Percentiles rank a stretch among this genome's conserved stretches.
Evolutionary conservation across 2,113 vertebrate genomes (phyloP).

Genomic region (Erythrocercus mccallii): DNA sequence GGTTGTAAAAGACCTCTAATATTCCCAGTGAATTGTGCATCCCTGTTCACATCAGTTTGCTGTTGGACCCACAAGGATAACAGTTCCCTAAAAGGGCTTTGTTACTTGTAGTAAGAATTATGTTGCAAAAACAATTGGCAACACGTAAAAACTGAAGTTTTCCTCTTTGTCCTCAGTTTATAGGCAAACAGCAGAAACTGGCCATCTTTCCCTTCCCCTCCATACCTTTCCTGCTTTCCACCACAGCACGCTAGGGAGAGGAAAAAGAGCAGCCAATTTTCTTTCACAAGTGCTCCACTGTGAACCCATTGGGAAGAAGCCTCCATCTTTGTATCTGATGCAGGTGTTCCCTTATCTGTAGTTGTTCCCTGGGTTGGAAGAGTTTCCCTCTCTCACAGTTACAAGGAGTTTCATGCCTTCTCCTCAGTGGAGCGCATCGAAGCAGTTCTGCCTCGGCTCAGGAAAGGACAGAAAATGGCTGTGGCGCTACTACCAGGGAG

Average conservation of each 20-base stretch:
- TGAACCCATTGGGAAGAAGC: neutral
- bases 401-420: neutral
- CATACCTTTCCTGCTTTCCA: neutral
- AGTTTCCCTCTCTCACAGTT: neutral
- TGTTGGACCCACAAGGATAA: neutral
- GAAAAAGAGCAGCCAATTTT: neutral
- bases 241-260: neutral
- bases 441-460: neutral
- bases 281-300: neutral
- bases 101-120: neutral
- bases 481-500: fast-evolving
- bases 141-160: neutral
- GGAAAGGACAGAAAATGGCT: neutral
- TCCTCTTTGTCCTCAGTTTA: neutral
- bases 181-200: neutral
- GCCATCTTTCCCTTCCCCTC: neutral
- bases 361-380: neutral
- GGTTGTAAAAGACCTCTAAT: neutral
- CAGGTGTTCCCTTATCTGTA: neutral
- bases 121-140: neutral
- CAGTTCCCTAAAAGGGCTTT: neutral
- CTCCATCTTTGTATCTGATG: neutral
- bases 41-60: neutral
- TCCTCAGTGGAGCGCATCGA: fast-evolving
- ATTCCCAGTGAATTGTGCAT: neutral